phyloP scores from a whole-genome alignment of 2,113 vertebrate genomes.

The Takifugu bimaculatus region DNA sequence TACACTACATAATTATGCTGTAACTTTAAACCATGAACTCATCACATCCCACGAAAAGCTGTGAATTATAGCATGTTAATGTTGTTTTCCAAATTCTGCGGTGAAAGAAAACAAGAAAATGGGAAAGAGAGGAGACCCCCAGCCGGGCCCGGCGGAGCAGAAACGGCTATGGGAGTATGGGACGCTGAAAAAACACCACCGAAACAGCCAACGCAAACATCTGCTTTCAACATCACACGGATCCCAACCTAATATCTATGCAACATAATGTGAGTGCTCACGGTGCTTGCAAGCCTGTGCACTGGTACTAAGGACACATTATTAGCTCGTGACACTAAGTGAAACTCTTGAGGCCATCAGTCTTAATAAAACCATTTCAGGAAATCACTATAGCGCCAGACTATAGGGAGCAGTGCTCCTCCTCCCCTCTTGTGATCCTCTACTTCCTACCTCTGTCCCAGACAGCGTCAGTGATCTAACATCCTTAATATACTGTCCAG shows the following conservation, averaged over 20 bases:
- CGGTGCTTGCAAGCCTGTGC: slow-evolving; percentile 49
- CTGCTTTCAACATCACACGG: slow-evolving; percentile 64
- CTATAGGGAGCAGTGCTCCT: slow-evolving; percentile 33
- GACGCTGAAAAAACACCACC: slow-evolving; percentile 37
- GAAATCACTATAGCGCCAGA: slow-evolving; percentile 46
- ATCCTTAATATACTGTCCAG: neutral
- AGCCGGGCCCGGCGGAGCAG: slow-evolving; percentile 37
- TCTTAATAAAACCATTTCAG: slow-evolving; percentile 69
- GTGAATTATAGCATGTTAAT: slow-evolving; percentile 31
- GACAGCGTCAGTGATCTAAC: neutral
- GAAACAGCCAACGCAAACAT: slow-evolving; percentile 62
- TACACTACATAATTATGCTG: slow-evolving; percentile 19
- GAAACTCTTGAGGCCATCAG: slow-evolving; percentile 54
- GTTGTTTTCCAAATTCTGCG: slow-evolving; percentile 46
- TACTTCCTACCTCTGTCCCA: slow-evolving; percentile 18
- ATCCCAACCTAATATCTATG: slow-evolving; percentile 40
- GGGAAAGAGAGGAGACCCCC: slow-evolving; percentile 7
- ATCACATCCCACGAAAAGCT: slow-evolving; percentile 60
- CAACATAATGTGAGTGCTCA: slow-evolving; percentile 31
- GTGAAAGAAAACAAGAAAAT: slow-evolving; percentile 33
- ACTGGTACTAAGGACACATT: slow-evolving; percentile 49
- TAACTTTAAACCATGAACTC: slow-evolving; percentile 45
- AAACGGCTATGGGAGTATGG: slow-evolving; percentile 35
- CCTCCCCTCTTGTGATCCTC: slow-evolving; percentile 17
- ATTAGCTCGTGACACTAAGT: slow-evolving; percentile 53